Percentiles rank a stretch among this genome's conserved stretches.
Evolutionary conservation across 1,140 invertebrate genomes (phyloP).

Genomic region (Drosophila lini): DNA sequence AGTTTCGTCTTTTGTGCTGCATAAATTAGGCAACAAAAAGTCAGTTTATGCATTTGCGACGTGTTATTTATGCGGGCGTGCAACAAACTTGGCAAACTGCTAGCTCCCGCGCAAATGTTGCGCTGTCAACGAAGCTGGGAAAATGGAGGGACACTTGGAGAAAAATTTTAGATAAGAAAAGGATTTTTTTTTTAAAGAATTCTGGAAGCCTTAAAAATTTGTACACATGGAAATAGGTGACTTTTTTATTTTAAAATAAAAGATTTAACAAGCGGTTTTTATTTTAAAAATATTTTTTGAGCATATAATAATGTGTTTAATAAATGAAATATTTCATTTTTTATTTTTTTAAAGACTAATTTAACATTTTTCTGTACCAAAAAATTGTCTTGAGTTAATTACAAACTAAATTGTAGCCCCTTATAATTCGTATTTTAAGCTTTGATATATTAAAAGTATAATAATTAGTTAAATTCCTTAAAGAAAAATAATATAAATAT

Average conservation of each 20-base stretch:
- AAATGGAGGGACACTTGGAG: neutral
- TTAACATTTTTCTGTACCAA: too few relatives aligned
- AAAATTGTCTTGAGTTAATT: too few relatives aligned
- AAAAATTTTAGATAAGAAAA: neutral
- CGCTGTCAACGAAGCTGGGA: constrained; percentile 47
- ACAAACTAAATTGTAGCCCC: neutral
- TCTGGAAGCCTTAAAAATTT: neutral
- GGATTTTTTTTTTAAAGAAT: too few relatives aligned
- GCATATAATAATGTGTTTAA: neutral
- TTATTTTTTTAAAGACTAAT: too few relatives aligned
- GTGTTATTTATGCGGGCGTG: constrained; percentile 79
- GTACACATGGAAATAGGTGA: rapidly evolving
- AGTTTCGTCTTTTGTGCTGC: constrained; percentile 69
- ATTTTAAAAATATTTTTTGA: neutral
- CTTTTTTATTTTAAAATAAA: too few relatives aligned
- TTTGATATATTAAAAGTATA: neutral
- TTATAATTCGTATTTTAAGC: neutral
- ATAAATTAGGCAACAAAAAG: constrained; percentile 81
- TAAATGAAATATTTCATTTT: neutral
- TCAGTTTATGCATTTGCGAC: constrained; percentile 78
- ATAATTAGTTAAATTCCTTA: neutral
- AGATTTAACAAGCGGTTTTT: too few relatives aligned
- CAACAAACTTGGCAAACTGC: constrained; percentile 69
- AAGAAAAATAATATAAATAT: neutral
- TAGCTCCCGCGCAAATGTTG: constrained; percentile 53